These are phyloP conservation scores for Enteromius argenteus DNA, from an alignment of 2,797 vertebrate species.

Conservation along the genomic window DNA sequence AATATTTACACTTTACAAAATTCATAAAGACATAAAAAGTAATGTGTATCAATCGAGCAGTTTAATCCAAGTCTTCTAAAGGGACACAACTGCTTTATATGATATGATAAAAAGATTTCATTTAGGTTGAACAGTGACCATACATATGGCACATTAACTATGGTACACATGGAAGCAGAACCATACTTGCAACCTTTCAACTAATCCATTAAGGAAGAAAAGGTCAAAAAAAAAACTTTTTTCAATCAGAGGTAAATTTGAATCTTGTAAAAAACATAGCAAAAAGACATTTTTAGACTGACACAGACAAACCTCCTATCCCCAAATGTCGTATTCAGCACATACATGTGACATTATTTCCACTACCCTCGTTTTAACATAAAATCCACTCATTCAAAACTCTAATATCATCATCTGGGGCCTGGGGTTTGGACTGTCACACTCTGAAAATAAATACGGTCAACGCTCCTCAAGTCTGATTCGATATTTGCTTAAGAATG, in stretches of 20 bases:
- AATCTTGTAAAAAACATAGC: background rate
- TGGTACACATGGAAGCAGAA: background rate
- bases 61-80: background rate
- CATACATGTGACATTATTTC: conserved; percentile 27
- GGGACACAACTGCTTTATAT: background rate
- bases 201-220: background rate
- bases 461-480: conserved; percentile 9
- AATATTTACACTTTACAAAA: background rate
- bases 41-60: background rate
- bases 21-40: background rate
- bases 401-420: background rate
- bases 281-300: background rate
- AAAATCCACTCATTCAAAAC: background rate
- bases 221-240: background rate
- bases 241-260: background rate
- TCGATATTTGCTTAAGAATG: conserved; percentile 45
- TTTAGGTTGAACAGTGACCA: background rate
- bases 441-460: conserved; percentile 37
- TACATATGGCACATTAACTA: background rate
- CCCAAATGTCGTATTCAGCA: conserved; percentile 6
- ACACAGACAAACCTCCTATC: background rate
- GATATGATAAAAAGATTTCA: conserved; percentile 6
- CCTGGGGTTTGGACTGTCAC: conserved; percentile 26
- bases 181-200: background rate
- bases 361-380: background rate